Evolutionary conservation across 2,888 invertebrate genomes (phyloP).

Genomic region (Brachynemurus nebulosus): DNA sequence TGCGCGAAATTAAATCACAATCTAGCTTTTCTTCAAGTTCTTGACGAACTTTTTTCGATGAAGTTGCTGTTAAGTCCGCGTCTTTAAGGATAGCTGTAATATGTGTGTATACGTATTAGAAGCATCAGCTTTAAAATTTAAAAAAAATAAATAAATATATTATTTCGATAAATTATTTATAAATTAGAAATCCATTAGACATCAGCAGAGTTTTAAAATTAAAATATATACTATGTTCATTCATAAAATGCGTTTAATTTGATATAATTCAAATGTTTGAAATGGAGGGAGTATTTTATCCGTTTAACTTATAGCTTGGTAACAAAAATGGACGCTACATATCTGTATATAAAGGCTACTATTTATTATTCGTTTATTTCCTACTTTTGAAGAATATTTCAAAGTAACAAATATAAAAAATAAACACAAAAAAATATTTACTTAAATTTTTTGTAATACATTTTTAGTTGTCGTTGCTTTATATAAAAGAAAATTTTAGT

Average conservation of each 20-base stretch:
- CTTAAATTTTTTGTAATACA: slow-evolving; percentile 3
- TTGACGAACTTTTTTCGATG: slow-evolving; percentile 80
- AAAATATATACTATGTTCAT: no score
- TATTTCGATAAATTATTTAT: background rate
- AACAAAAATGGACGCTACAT: slow-evolving; percentile 11
- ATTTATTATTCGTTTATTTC: slow-evolving; percentile 2
- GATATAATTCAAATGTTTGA: no score
- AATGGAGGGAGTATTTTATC: no score
- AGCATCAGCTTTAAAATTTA: no score
- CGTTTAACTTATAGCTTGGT: no score
- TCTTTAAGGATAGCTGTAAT: slow-evolving; percentile 70
- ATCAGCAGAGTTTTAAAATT: background rate
- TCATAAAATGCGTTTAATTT: no score
- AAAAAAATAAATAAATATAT: background rate
- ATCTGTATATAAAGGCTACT: slow-evolving; percentile 7
- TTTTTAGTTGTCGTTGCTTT: slow-evolving; percentile 6
- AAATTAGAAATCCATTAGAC: background rate
- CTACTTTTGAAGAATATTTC: slow-evolving; percentile 1
- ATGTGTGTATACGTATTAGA: slow-evolving; percentile 5
- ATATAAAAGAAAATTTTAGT: slow-evolving; percentile 2
- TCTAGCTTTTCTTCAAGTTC: slow-evolving; percentile 71
- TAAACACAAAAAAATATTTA: background rate
- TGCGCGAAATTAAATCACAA: slow-evolving; percentile 59
- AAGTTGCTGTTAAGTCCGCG: slow-evolving; percentile 70
- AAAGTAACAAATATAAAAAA: background rate